phyloP scores from a whole-genome alignment of 1,140 invertebrate species.

The Antheraea mylitta region DNA sequence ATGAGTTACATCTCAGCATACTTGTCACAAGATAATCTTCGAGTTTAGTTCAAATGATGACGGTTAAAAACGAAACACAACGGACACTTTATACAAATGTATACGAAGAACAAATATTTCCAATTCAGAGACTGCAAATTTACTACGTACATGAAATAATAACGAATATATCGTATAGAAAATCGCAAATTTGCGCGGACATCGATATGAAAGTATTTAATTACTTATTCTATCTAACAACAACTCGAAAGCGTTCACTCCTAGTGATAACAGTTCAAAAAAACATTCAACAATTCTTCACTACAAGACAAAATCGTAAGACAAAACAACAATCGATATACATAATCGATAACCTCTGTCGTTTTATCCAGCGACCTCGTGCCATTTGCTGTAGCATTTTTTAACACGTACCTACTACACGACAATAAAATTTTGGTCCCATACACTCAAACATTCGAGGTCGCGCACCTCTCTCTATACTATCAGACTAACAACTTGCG shows the following conservation, averaged over 20 bases:
- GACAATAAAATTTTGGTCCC: conserved; percentile 61
- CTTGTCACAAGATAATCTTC: conserved; percentile 61
- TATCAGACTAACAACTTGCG: not conserved
- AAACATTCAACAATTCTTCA: conserved; percentile 15
- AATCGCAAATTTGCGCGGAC: conserved; percentile 14
- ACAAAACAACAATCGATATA: conserved; percentile 7
- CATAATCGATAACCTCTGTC: not conserved
- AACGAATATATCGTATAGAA: not conserved
- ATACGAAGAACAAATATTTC: conserved; percentile 29
- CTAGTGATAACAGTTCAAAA: conserved; percentile 31
- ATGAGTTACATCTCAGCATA: conserved; percentile 72
- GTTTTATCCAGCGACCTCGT: conserved; percentile 1
- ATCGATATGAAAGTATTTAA: conserved; percentile 18
- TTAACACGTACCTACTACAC: not conserved
- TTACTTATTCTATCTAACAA: conserved; percentile 60
- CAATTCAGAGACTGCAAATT: not conserved
- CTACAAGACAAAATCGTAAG: not conserved
- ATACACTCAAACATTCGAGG: conserved; percentile 16
- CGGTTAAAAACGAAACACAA: conserved; percentile 52
- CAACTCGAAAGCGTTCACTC: conserved; percentile 58
- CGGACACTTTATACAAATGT: conserved; percentile 41
- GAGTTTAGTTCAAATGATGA: conserved; percentile 49
- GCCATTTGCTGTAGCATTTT: not conserved
- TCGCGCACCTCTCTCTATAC: not conserved
- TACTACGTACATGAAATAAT: not conserved